Base-by-base conservation (phyloP, 2,113 vertebrate species). In the Mandrillus leucophaeus region DNA sequence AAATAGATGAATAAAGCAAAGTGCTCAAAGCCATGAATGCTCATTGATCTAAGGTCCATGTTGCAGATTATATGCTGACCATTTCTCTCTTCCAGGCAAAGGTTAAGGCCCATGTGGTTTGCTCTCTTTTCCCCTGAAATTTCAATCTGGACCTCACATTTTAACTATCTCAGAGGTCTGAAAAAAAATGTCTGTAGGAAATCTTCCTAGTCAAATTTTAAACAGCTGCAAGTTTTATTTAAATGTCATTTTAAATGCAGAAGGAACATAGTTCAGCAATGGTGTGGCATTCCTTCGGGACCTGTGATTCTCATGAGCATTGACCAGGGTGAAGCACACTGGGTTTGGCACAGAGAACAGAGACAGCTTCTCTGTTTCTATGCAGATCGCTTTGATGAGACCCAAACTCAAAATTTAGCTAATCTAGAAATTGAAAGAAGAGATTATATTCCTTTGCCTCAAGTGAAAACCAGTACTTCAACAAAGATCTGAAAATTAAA, bases 271-370 rank as follows among this genome's bases (percentile, higher is more conserved):
- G 4, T 35, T 57, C n/a, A n/a, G 83, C 27, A 38, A 40, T 43
- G 38, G 20, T 43, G 23, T 85, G 50, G 35, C 84, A 20, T 52
- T 86, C 79, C 50, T 96, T 43, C 35, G 66, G 92, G 90, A 78
- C 32, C 90, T 76, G 14, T 27, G 45, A 55, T 86, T 82, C 89
- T 93, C 92, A 81, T 93, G 90, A 98, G 86, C 82, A 78, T 86
- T 40, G 2, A 3, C 73, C 43, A 72, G 92, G 59, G 59, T 93
- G 82, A 86, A 93, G 32, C 16, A n/a, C n/a, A 45, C 73, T 91
- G 68, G 85, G 22, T 92, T 86, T 95, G 45, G 52, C 78, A 80
- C 50, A 78, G 50, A 95, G n/a, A 95, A 45, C 4, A 43, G 59
- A 30, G 16, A 57, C 57, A 75, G 45, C 9, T 40, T 81, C 55